Conservation (phyloP, 2,797 vertebrate species). For the Amblyopsis hoosieri region DNA sequence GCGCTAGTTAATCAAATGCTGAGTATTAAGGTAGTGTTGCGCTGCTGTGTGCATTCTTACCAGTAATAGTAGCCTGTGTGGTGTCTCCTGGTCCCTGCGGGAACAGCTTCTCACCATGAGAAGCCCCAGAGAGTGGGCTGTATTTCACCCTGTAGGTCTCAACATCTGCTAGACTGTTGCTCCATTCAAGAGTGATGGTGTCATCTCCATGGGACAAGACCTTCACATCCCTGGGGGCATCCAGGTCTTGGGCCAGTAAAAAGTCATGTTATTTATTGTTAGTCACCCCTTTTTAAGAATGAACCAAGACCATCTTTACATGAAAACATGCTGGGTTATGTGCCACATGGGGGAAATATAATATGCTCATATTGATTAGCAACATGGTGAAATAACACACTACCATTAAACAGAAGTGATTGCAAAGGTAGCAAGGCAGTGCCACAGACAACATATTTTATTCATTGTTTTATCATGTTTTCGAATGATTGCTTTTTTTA, state of each 20-base stretch:
- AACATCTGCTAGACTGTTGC: slow-evolving; percentile 82
- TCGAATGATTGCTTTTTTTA: too few species aligned
- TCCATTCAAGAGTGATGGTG: slow-evolving; percentile 91
- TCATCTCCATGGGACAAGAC: slow-evolving; percentile 83
- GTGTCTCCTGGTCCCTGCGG: slow-evolving; percentile 76
- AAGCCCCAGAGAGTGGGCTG: slow-evolving; percentile 87
- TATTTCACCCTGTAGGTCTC: slow-evolving; percentile 88
- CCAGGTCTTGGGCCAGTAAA: slow-evolving; percentile 77
- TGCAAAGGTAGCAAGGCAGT: too few species aligned
- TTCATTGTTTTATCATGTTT: too few species aligned
- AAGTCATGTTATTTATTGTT: background rate
- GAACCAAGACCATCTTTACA: too few species aligned
- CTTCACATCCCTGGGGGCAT: slow-evolving; percentile 84
- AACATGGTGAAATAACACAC: too few species aligned
- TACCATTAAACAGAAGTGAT: too few species aligned
- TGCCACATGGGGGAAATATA: too few species aligned
- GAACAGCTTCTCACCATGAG: slow-evolving; percentile 84
- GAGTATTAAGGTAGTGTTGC: background rate
- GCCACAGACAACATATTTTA: too few species aligned
- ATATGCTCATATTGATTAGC: too few species aligned
- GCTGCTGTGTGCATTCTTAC: slow-evolving; percentile 62
- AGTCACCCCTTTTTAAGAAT: background rate
- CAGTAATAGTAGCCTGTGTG: slow-evolving; percentile 84
- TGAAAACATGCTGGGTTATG: too few species aligned
- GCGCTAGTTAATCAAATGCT: too few species aligned